Percentiles rank a stretch among this genome's conserved stretches.
Evolutionary conservation across 2,797 vertebrate species (phyloP).

Genomic region (Dendrocincla fuliginosa): DNA sequence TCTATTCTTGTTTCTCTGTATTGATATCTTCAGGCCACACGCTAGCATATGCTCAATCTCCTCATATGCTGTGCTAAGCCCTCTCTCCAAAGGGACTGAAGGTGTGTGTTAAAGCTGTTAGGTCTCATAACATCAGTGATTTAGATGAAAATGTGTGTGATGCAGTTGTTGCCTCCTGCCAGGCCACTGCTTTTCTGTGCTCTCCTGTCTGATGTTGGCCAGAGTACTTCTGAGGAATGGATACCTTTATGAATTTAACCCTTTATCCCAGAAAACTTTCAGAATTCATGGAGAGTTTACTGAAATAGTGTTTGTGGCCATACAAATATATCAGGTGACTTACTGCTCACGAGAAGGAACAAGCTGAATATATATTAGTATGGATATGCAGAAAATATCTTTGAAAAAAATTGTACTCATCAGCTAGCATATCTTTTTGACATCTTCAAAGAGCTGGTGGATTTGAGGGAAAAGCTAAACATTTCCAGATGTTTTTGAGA

Average conservation of each 20-base stretch:
- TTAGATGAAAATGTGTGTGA: not conserved
- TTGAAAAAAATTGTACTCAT: not conserved
- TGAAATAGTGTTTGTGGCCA: not conserved
- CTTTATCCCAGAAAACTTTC: not conserved
- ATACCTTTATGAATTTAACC: not conserved
- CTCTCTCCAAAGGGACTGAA: not conserved
- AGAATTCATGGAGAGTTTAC: not conserved
- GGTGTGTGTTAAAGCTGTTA: not conserved
- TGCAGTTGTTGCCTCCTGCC: not conserved
- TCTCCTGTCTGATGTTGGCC: not conserved
- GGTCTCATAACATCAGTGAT: not conserved
- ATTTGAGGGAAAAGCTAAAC: not conserved
- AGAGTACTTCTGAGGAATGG: not conserved
- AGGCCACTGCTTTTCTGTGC: not conserved
- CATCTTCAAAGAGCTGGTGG: not conserved
- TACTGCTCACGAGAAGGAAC: not conserved
- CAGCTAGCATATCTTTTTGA: not conserved
- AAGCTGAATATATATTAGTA: not conserved
- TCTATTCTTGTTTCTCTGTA: not conserved
- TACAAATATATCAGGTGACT: not conserved
- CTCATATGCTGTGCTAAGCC: not conserved
- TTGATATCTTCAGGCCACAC: not conserved
- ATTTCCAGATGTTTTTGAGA: not conserved
- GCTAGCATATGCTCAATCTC: not conserved
- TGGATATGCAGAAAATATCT: not conserved